Conservation (phyloP, 1,140 invertebrate genomes). For the Drosophila oshimai region DNA sequence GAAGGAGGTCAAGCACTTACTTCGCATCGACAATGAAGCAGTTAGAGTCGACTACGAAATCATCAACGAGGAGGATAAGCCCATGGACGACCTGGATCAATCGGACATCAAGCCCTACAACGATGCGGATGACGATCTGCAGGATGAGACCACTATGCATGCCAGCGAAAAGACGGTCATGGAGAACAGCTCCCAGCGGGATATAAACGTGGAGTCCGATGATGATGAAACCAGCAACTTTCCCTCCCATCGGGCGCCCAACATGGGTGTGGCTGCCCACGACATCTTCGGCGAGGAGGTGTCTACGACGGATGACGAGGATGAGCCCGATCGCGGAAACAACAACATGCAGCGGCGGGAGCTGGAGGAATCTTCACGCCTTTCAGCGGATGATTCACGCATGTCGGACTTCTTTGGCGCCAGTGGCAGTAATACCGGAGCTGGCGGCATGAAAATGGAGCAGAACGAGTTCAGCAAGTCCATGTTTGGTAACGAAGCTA, state of each 20-base stretch:
- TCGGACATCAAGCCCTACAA: conserved; percentile 84
- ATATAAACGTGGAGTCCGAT: conserved; percentile 82
- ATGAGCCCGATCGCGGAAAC: conserved; percentile 84
- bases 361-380: conserved; percentile 90
- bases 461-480: conserved; percentile 68
- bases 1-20: conserved; percentile 96
- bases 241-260: conserved; percentile 46
- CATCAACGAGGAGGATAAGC: conserved; percentile 91
- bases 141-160: conserved; percentile 65
- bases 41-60: conserved; percentile 96
- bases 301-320: conserved; percentile 92
- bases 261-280: conserved; percentile 85
- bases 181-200: conserved; percentile 51
- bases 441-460: conserved; percentile 51
- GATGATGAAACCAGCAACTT: conserved; percentile 75
- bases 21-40: conserved; percentile 96
- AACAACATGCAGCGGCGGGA: conserved; percentile 85
- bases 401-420: conserved; percentile 87
- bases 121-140: conserved; percentile 83
- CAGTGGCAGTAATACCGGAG: conserved; percentile 20
- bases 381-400: conserved; percentile 89
- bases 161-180: conserved; percentile 55
- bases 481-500: conserved; percentile 60
- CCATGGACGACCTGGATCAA: conserved; percentile 82
- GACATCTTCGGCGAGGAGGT: conserved; percentile 95